These are phyloP conservation scores for Ephialtes manifestator DNA, from an alignment of 2,888 invertebrate genomes.

Conservation along the genomic window DNA sequence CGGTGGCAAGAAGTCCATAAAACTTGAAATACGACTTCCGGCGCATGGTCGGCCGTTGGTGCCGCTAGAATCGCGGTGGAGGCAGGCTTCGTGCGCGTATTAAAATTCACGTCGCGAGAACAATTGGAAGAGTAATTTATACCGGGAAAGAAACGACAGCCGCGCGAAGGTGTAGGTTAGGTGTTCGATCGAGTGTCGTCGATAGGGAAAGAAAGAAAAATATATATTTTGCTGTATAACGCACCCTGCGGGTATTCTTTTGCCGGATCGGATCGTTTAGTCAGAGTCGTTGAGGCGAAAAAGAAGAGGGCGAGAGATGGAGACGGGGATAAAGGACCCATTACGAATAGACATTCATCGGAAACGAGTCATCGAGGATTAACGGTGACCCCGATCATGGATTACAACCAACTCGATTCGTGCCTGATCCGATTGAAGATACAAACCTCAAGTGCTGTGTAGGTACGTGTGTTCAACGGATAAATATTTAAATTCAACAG, in stretches of 20 bases:
- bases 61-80: not conserved
- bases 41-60: slow-evolving; percentile 20
- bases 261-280: slow-evolving; percentile 20
- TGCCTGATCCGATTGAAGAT: slow-evolving; percentile 27
- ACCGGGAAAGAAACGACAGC: slow-evolving; percentile 21
- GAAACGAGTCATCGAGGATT: slow-evolving; percentile 8
- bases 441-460: not conserved
- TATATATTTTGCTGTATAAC: slow-evolving; percentile 6
- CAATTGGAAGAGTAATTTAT: slow-evolving; percentile 67
- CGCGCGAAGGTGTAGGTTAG: not conserved
- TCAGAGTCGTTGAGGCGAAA: not conserved
- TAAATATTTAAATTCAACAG: slow-evolving; percentile 46
- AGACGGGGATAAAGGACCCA: not conserved
- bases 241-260: slow-evolving; percentile 2
- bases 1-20: slow-evolving; percentile 68
- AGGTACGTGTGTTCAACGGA: slow-evolving; percentile 31
- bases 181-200: slow-evolving; percentile 8
- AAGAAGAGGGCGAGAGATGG: not conserved
- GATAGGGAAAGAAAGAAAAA: slow-evolving; percentile 11
- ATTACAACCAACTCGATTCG: slow-evolving; percentile 29
- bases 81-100: slow-evolving; percentile 43
- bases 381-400: slow-evolving; percentile 11
- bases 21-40: slow-evolving; percentile 69
- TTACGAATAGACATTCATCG: not conserved
- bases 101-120: slow-evolving; percentile 70